Evolutionary conservation across 2,797 vertebrate species (phyloP), one percentile per base, ranked within the genome.

Genomic region (Eidolon dupreanum): DNA sequence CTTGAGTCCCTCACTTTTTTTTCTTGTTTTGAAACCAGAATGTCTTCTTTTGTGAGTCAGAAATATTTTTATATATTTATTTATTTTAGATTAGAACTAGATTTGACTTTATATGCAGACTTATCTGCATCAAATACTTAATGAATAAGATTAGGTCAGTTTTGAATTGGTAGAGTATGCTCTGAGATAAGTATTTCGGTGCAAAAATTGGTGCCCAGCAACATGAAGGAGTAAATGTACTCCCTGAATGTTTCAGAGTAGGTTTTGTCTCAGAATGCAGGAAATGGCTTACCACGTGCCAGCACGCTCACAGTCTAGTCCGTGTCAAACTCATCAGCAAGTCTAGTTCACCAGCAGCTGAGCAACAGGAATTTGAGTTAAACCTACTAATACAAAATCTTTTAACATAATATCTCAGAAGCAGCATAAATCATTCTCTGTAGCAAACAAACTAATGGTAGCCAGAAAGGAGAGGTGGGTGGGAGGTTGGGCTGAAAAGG

Each of bases 341-440:
- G 28, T 95, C 74, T 73, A 59, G 22, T 88, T 93, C 26, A 86
- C 38, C 24, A 93, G 71, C 90, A 85, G 49, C 79, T 95, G 59
- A 96, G 19, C 74, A 88, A 49, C 24, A 83, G 88, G 75, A 96
- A 93, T 97, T 93, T 83, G 90, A 92, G 63, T 94, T 93, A 61
- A 85, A 79, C 81, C 12, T 63, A 36, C 31, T 86, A 28, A 31
- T 28, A 38, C 77, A 68, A 63, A 84, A 96, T 88, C 28, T 88
- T 88, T 97, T 75, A 96, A 88, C 38, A 88, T 41, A 36, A 95
- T 65, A 33, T 38, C 41, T 86, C 28, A 95, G 81, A 88, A 43
- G 84, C 38, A 96, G 61, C 65, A 4, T 51, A 95, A 95, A 88
- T 59, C 82, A 90, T 85, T 81, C 38, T 95, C 61, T 96, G 12